Evolutionary conservation across 2,888 invertebrate genomes (phyloP).

Genomic region (Bembecia ichneumoniformis): DNA sequence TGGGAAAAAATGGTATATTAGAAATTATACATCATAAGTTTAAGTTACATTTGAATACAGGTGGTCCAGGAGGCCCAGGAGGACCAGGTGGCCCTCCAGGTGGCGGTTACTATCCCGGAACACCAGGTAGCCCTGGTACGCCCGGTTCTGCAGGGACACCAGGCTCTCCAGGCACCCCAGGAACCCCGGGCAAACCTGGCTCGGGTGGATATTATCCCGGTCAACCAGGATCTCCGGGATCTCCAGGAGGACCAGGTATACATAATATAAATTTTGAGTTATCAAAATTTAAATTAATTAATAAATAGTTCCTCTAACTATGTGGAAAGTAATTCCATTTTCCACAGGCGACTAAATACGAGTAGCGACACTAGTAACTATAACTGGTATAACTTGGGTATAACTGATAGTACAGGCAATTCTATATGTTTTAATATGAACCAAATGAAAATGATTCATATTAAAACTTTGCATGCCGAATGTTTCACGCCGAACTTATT

Average conservation of each 20-base stretch:
- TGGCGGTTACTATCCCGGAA: slow-evolving; percentile 7
- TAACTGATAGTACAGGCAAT: too few relatives aligned
- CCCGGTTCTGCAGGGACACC: slow-evolving; percentile 28
- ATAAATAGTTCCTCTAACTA: too few relatives aligned
- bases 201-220: slow-evolving; percentile 11
- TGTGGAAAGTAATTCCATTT: too few relatives aligned
- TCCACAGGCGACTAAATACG: too few relatives aligned
- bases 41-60: slow-evolving; percentile 13
- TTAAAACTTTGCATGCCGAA: too few relatives aligned
- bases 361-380: too few relatives aligned
- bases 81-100: slow-evolving; percentile 7
- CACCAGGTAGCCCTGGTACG: slow-evolving; percentile 26
- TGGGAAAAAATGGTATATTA: not conserved
- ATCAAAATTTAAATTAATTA: not conserved
- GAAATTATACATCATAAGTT: not conserved
- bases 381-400: too few relatives aligned
- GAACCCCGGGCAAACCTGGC: slow-evolving; percentile 12
- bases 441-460: too few relatives aligned
- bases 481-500: too few relatives aligned
- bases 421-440: too few relatives aligned
- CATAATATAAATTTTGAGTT: not conserved
- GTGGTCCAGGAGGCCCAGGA: slow-evolving; percentile 62
- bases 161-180: slow-evolving; percentile 23
- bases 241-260: slow-evolving; percentile 4
- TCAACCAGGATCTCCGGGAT: slow-evolving; percentile 21